Base-by-base conservation (phyloP, 2,888 invertebrate genomes). In the Venusia cambrica region DNA sequence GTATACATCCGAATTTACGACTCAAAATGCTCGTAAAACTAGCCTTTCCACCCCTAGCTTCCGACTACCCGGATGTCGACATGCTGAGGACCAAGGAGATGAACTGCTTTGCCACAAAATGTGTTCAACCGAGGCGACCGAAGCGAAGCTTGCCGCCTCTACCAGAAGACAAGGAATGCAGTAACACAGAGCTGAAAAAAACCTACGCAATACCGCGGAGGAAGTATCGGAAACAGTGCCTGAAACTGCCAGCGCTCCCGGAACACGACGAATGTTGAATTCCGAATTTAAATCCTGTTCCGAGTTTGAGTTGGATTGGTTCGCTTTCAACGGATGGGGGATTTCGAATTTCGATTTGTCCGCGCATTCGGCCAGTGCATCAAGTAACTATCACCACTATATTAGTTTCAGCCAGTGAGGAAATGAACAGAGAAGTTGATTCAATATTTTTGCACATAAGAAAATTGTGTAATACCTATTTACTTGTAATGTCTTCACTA, bases 121-220 rank as follows among this genome's bases (percentile, higher is more conserved):
- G 78, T 46, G 74, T 81, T 6, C 49, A 77, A 8, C 81, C 83
- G 4, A 58, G 73, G 4, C 64, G 81, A 1, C 71, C 77, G 1
- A 80, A 79, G 43, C 62, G 80, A 16, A 66, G 60, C 17, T 52
- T 85, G 2, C 73, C 85, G 3, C 73, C 85, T 1, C 47, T 85
- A 8, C 83, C 80, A 0, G 85, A 85, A 45, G 84, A 84, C 46
- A 78, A 76, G 41, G 85, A 84, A 44, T 80, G 79, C 64, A 75
- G 71, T 33, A 78, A 63, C 34, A 60, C 51, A 0, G 83, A 81
- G 25, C 46, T 78, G 32, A 74, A 68, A 36, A 81, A 71, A 40
- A 63, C 67, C 38, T 72, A 56, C 37, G 48, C 63, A 34, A 62
- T 68, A 13, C 63, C 66, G 10, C 66, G 71, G 37, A 67, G 73